A percentile compares a stretch with the other conserved stretches of the same genome.
These are phyloP conservation scores for Glaucidium brasilianum DNA, from an alignment of 2,113 vertebrate genomes.

Conservation along the genomic window DNA sequence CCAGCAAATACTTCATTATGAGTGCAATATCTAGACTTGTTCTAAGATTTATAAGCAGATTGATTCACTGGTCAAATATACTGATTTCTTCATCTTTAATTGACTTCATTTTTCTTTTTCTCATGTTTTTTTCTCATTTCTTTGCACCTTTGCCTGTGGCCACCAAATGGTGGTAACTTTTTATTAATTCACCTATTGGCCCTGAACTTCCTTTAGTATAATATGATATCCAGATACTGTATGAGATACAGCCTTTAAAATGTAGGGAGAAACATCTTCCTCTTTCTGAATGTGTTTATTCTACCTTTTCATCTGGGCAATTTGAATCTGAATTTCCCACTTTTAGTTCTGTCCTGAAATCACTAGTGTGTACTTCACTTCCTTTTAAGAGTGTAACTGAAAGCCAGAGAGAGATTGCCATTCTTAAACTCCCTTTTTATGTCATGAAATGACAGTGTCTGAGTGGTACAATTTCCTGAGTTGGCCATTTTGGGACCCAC, in stretches of 20 bases:
- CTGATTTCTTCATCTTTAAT: neutral
- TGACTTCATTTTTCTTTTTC: neutral
- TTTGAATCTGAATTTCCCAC: neutral
- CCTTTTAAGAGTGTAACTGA: neutral
- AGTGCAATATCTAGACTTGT: neutral
- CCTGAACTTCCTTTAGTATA: neutral
- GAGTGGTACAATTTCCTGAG: neutral
- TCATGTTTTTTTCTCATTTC: neutral
- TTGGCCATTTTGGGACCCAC: neutral
- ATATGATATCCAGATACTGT: neutral
- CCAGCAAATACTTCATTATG: neutral
- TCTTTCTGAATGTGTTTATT: neutral
- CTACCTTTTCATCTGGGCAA: neutral
- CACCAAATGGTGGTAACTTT: neutral
- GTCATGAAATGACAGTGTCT: neutral
- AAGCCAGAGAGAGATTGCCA: neutral
- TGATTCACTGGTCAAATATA: neutral
- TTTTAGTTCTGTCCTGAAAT: neutral
- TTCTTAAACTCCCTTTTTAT: constrained; percentile 2
- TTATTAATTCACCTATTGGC: neutral
- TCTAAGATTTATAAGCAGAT: neutral
- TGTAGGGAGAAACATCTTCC: neutral
- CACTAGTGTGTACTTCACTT: neutral
- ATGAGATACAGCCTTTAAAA: accelerated
- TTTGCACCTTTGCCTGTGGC: neutral